Conservation (phyloP, 1,140 invertebrate genomes). For the Drosophila athabasca region DNA sequence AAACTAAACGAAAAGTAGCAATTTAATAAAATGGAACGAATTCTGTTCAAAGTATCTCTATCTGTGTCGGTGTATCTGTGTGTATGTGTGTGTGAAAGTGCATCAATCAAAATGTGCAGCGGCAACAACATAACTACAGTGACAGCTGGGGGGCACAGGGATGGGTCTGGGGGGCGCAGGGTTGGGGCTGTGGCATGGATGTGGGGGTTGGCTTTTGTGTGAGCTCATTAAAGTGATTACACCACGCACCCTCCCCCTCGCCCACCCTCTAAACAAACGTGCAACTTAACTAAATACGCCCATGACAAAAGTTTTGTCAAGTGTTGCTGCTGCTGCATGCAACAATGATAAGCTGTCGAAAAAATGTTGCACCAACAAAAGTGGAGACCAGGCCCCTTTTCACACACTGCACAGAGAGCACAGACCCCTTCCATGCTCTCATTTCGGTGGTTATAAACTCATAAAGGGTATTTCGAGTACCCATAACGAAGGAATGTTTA, state of each 20-base stretch:
- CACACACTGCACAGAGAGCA: too few relatives aligned
- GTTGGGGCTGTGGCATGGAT: neutral
- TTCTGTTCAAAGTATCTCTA: too few relatives aligned
- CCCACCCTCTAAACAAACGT: slow-evolving; percentile 14
- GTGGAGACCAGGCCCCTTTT: too few relatives aligned
- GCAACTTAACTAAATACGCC: slow-evolving; percentile 47
- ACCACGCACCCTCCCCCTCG: slow-evolving; percentile 13
- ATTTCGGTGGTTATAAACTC: too few relatives aligned
- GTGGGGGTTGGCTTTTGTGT: slow-evolving; percentile 48
- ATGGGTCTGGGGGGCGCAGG: neutral
- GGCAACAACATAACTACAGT: slow-evolving; percentile 21
- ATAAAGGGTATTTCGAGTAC: too few relatives aligned
- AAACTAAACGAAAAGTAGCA: slow-evolving; percentile 31
- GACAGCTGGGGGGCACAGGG: neutral
- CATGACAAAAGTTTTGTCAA: slow-evolving; percentile 57
- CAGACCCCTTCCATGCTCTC: too few relatives aligned
- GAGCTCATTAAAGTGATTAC: slow-evolving; percentile 69
- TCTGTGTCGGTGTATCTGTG: neutral
- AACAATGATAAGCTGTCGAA: slow-evolving; percentile 39
- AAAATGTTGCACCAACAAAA: neutral
- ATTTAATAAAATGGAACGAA: slow-evolving; percentile 29
- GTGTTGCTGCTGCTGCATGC: slow-evolving; percentile 42
- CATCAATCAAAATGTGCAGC: slow-evolving; percentile 50
- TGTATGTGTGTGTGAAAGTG: slow-evolving; percentile 24
- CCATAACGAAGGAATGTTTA: too few relatives aligned